phyloP scores from a whole-genome alignment of 2,888 invertebrate species.

The Andrena flavipes region DNA sequence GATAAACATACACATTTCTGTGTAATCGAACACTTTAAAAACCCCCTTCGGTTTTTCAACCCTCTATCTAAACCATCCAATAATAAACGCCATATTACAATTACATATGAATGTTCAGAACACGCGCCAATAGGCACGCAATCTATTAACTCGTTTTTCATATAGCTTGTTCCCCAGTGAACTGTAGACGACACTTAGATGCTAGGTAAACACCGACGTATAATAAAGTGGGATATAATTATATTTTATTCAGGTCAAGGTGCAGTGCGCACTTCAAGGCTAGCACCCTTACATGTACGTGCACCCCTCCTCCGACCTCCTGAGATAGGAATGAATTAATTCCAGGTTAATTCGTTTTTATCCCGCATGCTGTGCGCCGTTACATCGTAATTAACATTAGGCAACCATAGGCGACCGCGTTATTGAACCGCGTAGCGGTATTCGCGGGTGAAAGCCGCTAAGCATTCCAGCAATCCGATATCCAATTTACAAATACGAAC shows the following conservation, averaged over 20 bases:
- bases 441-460: conserved; percentile 21
- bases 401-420: conserved; percentile 20
- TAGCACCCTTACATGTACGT: not conserved
- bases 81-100: too few relatives aligned
- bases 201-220: not conserved
- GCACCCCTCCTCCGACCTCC: not conserved
- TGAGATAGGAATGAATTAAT: conserved; percentile 14
- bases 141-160: not conserved
- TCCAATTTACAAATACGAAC: conserved; percentile 15
- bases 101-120: too few relatives aligned
- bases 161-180: not conserved
- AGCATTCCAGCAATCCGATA: conserved; percentile 48
- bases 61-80: too few relatives aligned
- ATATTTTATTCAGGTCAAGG: conserved; percentile 24
- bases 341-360: conserved; percentile 9
- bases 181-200: not conserved
- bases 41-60: too few relatives aligned
- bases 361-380: not conserved
- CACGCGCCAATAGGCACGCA: too few relatives aligned
- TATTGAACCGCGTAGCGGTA: conserved; percentile 22
- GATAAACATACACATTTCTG: too few relatives aligned
- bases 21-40: too few relatives aligned
- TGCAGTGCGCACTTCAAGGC: not conserved
- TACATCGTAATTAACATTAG: not conserved
- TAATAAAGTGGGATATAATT: conserved; percentile 2